Evolutionary conservation across 2,888 invertebrate species (phyloP).

Genomic region (Craniophora ligustri): DNA sequence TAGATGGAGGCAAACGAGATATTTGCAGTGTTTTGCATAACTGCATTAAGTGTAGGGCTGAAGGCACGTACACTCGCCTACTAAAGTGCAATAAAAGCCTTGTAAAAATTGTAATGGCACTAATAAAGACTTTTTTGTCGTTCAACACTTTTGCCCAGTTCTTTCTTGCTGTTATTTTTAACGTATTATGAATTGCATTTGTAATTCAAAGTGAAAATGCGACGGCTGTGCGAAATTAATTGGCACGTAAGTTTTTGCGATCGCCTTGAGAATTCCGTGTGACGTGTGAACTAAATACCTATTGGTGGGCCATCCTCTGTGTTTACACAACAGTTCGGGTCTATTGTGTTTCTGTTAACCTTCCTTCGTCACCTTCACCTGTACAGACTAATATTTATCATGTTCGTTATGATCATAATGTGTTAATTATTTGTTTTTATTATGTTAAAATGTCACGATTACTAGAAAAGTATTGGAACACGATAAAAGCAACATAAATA

Average conservation of each 20-base stretch:
- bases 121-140: slow-evolving; percentile 63
- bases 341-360: slow-evolving; percentile 24
- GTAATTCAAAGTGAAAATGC: slow-evolving; percentile 50
- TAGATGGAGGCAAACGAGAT: slow-evolving; percentile 68
- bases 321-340: slow-evolving; percentile 24
- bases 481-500: too few relatives aligned
- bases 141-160: slow-evolving; percentile 53
- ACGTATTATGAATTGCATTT: slow-evolving; percentile 57
- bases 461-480: not conserved
- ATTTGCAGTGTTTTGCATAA: slow-evolving; percentile 77
- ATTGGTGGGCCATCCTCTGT: slow-evolving; percentile 9
- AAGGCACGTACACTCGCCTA: slow-evolving; percentile 70
- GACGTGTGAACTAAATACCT: slow-evolving; percentile 29
- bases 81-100: slow-evolving; percentile 69
- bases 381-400: slow-evolving; percentile 11
- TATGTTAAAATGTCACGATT: slow-evolving; percentile 10
- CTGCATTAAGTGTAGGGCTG: slow-evolving; percentile 71
- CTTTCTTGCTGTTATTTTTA: slow-evolving; percentile 52
- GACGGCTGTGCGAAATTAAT: slow-evolving; percentile 50
- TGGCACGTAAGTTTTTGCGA: slow-evolving; percentile 43
- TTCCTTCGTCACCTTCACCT: slow-evolving; percentile 8
- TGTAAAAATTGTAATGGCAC: slow-evolving; percentile 63
- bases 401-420: not conserved
- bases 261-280: slow-evolving; percentile 22
- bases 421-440: not conserved